These are phyloP conservation scores for Helicorthomorpha holstii DNA, from an alignment of 1,140 invertebrate genomes.

Conservation along the genomic window DNA sequence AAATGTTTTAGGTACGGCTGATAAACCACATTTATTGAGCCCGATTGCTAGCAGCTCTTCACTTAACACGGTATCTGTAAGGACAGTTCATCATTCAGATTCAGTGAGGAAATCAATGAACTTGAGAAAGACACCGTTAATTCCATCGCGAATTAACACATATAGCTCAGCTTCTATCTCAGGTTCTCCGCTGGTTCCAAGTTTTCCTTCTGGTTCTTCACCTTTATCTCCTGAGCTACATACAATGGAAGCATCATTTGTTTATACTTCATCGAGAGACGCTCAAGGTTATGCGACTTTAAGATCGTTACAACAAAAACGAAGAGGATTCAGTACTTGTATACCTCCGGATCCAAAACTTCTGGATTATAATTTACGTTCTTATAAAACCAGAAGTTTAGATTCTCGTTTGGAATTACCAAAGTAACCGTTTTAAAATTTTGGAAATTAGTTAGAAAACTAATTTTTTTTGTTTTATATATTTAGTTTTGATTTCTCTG, in stretches of 20 bases:
- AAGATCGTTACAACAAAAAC: constrained; percentile 46
- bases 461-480: constrained; percentile 2
- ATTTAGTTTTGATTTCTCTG: too few relatives aligned
- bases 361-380: neutral
- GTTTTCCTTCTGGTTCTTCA: neutral
- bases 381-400: constrained; percentile 11
- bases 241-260: neutral
- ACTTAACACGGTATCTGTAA: constrained; percentile 11
- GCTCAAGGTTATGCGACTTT: constrained; percentile 63
- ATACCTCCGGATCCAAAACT: constrained; percentile 1
- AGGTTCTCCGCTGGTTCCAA: neutral
- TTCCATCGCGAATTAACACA: constrained; percentile 2
- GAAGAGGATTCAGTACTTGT: constrained; percentile 18
- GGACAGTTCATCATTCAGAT: constrained; percentile 19
- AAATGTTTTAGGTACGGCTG: constrained; percentile 1
- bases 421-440: neutral
- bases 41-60: constrained; percentile 54
- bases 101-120: constrained; percentile 19
- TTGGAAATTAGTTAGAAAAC: neutral
- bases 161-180: neutral
- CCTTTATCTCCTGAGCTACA: constrained; percentile 10
- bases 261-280: constrained; percentile 22
- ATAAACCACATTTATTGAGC: constrained; percentile 46
- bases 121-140: constrained; percentile 20
- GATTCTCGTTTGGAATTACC: neutral